phyloP scores from a whole-genome alignment of 2,888 invertebrate species.

The Luperina testacea region DNA sequence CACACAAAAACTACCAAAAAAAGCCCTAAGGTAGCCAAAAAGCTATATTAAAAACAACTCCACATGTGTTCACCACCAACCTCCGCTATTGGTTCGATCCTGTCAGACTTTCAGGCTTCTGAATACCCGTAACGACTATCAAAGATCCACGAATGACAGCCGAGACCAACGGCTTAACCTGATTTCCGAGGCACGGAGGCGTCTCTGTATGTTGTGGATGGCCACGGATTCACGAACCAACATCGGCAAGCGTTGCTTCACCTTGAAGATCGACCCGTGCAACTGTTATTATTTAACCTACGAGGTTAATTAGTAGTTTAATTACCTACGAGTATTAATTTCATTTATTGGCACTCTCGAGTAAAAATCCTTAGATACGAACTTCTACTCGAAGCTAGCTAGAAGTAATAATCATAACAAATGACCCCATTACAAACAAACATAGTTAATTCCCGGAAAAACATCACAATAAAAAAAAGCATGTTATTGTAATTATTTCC shows the following conservation, averaged over 20 bases:
- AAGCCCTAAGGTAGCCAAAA: too few relatives aligned
- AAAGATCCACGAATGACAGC: background rate
- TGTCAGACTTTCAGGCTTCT: background rate
- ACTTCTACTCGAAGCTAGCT: background rate
- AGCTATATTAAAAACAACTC: too few relatives aligned
- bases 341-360: background rate
- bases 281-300: background rate
- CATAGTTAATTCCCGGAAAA: background rate
- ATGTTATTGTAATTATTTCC: background rate
- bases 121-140: background rate
- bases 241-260: too few relatives aligned
- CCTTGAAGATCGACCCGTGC: background rate
- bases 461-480: background rate
- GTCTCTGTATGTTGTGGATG: background rate
- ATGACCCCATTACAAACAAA: background rate
- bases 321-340: background rate
- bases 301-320: background rate
- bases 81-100: too few relatives aligned
- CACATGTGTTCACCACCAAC: too few relatives aligned
- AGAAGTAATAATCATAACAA: constrained; percentile 4
- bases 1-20: too few relatives aligned
- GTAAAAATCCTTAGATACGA: background rate
- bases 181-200: too few relatives aligned
- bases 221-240: too few relatives aligned
- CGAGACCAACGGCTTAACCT: background rate